phyloP scores from a whole-genome alignment of 2,797 vertebrate genomes.

The Alectoris magna region DNA sequence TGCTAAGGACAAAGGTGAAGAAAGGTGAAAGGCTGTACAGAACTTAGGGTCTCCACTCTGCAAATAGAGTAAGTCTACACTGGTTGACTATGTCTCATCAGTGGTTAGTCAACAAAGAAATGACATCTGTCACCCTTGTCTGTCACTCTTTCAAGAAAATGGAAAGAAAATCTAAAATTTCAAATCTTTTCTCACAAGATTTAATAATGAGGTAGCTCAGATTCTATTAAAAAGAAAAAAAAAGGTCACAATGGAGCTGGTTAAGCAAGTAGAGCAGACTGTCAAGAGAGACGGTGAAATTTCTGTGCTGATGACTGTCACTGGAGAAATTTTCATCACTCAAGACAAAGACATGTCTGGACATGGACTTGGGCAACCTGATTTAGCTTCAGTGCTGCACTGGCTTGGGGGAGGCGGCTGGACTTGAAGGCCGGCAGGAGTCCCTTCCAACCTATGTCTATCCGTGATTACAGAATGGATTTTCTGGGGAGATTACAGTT shows the following conservation, averaged over 20 bases:
- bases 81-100: background rate
- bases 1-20: background rate
- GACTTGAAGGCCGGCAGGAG: background rate
- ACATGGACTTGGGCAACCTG: background rate
- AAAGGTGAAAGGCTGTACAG: background rate
- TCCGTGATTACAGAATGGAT: background rate
- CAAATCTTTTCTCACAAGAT: rapidly evolving
- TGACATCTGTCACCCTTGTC: background rate
- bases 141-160: background rate
- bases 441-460: background rate
- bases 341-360: background rate
- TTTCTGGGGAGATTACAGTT: background rate
- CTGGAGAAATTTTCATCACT: background rate
- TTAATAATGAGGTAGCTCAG: background rate
- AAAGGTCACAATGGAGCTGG: background rate
- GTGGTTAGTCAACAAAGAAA: background rate
- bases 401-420: background rate
- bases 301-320: background rate
- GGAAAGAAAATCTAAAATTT: background rate
- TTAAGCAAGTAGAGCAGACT: background rate
- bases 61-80: background rate
- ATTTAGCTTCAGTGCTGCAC: background rate
- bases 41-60: background rate
- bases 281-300: background rate
- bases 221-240: background rate